Evolutionary conservation across 53 echinoderm and acorn worm genomes (phyloP).

Genomic region (Stichopus horrens): DNA sequence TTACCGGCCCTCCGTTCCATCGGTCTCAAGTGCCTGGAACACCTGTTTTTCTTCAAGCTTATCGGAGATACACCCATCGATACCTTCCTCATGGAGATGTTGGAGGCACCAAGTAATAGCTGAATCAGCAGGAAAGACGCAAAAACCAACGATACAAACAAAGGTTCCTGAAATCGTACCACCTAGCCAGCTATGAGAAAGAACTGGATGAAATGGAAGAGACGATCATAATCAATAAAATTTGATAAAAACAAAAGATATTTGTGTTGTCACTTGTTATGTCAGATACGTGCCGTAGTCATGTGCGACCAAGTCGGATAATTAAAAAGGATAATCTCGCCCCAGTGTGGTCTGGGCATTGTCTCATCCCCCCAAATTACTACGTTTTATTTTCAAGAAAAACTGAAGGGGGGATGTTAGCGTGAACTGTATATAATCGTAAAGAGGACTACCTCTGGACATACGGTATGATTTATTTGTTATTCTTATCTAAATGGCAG

Average conservation of each 20-base stretch:
- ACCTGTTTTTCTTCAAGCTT: conserved; percentile 96
- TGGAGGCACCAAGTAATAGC: conserved; percentile 98
- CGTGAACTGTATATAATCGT: conserved; percentile 41
- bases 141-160: background rate
- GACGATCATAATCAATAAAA: conserved; percentile 7
- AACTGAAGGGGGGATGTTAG: conserved; percentile 10
- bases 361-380: background rate
- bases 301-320: conserved; percentile 17
- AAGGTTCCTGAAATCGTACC: background rate
- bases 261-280: conserved; percentile 31
- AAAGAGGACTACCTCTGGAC: conserved; percentile 20
- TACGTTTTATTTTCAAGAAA: background rate
- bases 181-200: background rate
- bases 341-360: background rate
- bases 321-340: background rate
- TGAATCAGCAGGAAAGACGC: conserved; percentile 52
- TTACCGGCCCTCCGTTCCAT: conserved; percentile 99
- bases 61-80: conserved; percentile 99
- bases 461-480: conserved; percentile 31
- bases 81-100: conserved; percentile 99
- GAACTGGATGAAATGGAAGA: background rate
- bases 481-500: background rate
- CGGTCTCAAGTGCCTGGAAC: conserved; percentile 98
- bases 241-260: conserved; percentile 28
- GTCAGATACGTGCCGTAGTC: conserved; percentile 11